A percentile compares a stretch with the other conserved stretches of the same genome.
Evolutionary conservation across 2,113 vertebrate genomes (phyloP).

Genomic region (Calonectris borealis): DNA sequence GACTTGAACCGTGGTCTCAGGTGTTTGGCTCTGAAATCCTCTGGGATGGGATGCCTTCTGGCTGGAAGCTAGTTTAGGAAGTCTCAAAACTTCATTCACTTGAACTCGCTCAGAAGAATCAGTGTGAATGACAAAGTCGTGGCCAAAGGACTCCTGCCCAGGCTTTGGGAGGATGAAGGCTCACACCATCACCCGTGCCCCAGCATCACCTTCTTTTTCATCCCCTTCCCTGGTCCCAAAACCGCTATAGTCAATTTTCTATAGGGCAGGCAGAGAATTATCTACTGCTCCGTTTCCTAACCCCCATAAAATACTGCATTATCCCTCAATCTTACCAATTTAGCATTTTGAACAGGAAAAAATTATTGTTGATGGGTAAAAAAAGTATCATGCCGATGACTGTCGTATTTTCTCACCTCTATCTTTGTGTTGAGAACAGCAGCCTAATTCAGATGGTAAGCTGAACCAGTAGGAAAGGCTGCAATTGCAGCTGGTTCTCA

Average conservation of each 20-base stretch:
- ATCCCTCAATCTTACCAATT: neutral
- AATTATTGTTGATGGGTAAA: neutral
- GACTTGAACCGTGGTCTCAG: rapidly evolving
- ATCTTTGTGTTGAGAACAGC: neutral
- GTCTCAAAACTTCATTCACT: neutral
- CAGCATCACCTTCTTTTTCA: neutral
- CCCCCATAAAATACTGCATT: neutral
- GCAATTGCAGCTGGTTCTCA: neutral
- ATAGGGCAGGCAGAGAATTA: neutral
- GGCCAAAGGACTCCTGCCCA: rapidly evolving
- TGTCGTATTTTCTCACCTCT: neutral
- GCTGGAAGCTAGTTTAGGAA: neutral
- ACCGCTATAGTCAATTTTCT: neutral
- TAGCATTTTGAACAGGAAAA: neutral
- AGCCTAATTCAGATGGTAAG: neutral
- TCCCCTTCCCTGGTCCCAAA: neutral
- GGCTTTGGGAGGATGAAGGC: neutral
- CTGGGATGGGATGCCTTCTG: neutral
- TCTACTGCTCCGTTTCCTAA: neutral
- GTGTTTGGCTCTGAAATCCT: neutral
- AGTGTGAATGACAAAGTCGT: neutral
- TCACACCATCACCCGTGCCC: neutral
- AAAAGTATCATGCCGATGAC: neutral
- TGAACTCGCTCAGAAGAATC: neutral
- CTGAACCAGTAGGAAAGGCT: neutral